Base-by-base conservation (phyloP, 1,140 invertebrate species). In the Batillaria attramentaria region DNA sequence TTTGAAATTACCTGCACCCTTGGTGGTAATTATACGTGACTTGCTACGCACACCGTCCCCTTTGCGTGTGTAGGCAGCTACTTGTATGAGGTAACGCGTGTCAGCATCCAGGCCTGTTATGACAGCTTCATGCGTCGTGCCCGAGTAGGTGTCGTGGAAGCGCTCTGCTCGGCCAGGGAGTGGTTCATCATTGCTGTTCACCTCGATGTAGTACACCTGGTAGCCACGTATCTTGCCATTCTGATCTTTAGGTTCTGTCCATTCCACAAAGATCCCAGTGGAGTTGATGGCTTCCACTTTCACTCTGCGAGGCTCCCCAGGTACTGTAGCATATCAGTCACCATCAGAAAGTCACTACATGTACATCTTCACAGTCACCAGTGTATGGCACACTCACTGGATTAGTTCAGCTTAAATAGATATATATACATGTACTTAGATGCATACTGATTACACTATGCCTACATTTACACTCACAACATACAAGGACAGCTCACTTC, bases 171-270 rank as follows among this genome's bases (percentile, higher is more conserved):
- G 81, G 6, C 84, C 84, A 28, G 77, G 66, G 16, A 83, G 83
- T 31, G 83, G 83, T 24, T 85, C 82, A 69, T 83, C 86, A 73
- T 84, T 85, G 6, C 84, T 83, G 79, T 89, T 81, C 4, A 87
- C 79, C 41, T 85, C 83, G 33, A 84, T 84, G 93, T 98, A 97
- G 89, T 98, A 96, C 72, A 99, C 96, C 87, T 98, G 97, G 91
- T 99, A 99, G 3, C 97, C 97, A 43, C 97, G 93, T 83, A 99
- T 98, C 72, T 99, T 95, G n/a, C 98, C 98, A 91, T 99, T 97
- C 79, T 95, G 94, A 84, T 98, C 96, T 87, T 96, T 96, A 0
- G 98, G 98, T 1, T 96, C 95, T 87, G 95, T 95, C 98, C 98
- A 99, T 68, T 94, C 93, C 13, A 99, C 97, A 86, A 95, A 94